Conservation (phyloP, 2,113 vertebrate genomes). For the Hystrix cristata region DNA sequence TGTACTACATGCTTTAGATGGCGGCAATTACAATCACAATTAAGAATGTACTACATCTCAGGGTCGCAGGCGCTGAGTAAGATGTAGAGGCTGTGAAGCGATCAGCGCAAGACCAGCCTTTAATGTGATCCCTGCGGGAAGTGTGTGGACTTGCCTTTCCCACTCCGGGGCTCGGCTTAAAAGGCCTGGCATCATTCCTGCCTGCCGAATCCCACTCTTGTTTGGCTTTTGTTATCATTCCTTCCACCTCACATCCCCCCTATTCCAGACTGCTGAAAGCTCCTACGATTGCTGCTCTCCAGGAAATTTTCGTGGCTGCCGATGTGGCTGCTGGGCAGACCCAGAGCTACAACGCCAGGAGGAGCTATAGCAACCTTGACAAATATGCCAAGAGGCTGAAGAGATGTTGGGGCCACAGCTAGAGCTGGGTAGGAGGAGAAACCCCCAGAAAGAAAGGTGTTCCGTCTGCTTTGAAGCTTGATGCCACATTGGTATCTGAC, state of each 20-base stretch:
- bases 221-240: not conserved
- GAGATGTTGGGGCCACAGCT: not conserved
- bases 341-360: not conserved
- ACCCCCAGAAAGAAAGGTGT: not conserved
- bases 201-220: not conserved
- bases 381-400: not conserved
- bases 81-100: not conserved
- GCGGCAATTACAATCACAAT: not conserved
- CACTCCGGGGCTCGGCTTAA: not conserved
- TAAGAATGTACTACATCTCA: not conserved
- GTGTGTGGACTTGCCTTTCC: not conserved
- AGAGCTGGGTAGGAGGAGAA: not conserved
- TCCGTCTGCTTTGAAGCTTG: not conserved
- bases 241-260: not conserved
- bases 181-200: not conserved
- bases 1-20: not conserved
- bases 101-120: not conserved
- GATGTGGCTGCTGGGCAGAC: not conserved
- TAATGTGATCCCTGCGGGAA: not conserved
- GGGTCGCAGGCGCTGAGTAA: no score
- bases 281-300: not conserved
- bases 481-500: not conserved
- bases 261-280: not conserved
- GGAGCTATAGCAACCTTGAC: not conserved
- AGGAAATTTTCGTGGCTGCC: not conserved